A percentile compares a stretch with the other conserved stretches of the same genome.
phyloP scores from a whole-genome alignment of 2,888 invertebrate species.

The Aromia moschata region DNA sequence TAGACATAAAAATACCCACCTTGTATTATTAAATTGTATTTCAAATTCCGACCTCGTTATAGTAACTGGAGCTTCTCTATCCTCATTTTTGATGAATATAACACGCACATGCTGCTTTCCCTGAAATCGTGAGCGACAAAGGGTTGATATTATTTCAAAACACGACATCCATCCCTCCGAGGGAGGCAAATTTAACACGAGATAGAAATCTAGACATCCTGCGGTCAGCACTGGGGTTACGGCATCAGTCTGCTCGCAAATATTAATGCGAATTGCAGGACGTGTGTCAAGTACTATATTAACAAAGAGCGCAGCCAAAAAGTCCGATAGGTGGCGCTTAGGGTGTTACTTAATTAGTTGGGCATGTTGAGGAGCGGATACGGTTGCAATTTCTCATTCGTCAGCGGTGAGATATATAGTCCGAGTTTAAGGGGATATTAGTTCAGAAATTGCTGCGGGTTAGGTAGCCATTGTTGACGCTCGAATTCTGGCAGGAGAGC shows the following conservation, averaged over 20 bases:
- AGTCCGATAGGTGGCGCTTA: not conserved
- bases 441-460: slow-evolving; percentile 1
- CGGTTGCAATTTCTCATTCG: slow-evolving; percentile 1
- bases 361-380: not conserved
- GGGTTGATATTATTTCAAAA: slow-evolving; percentile 4
- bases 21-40: no score
- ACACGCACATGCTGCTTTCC: no score
- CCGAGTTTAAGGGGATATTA: not conserved
- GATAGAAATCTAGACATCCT: slow-evolving; percentile 15
- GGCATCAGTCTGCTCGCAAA: slow-evolving; percentile 1
- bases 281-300: slow-evolving; percentile 10
- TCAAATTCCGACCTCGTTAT: no score
- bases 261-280: slow-evolving; percentile 13
- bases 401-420: not conserved
- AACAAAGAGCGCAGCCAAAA: slow-evolving; percentile 1
- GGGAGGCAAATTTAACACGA: slow-evolving; percentile 11
- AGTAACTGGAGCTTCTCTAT: no score
- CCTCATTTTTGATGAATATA: no score
- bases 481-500: not conserved
- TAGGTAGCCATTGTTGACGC: not conserved
- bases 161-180: slow-evolving; percentile 4
- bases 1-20: no score
- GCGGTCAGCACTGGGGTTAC: slow-evolving; percentile 4
- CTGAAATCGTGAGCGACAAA: no score
- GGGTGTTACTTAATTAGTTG: slow-evolving; percentile 8